A percentile compares a stretch with the other conserved stretches of the same genome.
Evolutionary conservation across 2,797 vertebrate genomes (phyloP).

Genomic region (Lateolabrax maculatus): DNA sequence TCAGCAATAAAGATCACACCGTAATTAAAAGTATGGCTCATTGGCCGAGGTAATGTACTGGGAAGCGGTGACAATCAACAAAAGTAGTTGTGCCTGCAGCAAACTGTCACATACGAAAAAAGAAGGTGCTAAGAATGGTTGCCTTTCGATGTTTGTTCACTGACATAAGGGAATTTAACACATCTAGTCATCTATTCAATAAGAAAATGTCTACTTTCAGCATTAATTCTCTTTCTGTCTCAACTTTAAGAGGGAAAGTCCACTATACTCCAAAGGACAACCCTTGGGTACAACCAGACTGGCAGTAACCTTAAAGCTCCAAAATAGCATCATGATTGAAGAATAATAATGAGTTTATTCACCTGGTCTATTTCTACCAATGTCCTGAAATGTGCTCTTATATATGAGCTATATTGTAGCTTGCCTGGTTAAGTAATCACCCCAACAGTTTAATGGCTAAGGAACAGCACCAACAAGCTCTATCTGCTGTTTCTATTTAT

Average conservation of each 20-base stretch:
- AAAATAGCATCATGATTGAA: slow-evolving; percentile 12
- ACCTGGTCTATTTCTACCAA: background rate
- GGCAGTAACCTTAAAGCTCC: slow-evolving; percentile 30
- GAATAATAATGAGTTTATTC: slow-evolving; percentile 29
- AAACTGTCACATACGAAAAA: slow-evolving; percentile 41
- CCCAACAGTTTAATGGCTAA: slow-evolving; percentile 24
- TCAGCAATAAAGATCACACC: slow-evolving; percentile 45
- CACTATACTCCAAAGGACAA: slow-evolving; percentile 6
- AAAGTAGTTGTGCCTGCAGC: slow-evolving; percentile 35
- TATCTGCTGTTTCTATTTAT: slow-evolving; percentile 51
- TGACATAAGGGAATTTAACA: slow-evolving; percentile 12
- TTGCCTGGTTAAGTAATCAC: slow-evolving; percentile 24
- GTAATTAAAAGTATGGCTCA: slow-evolving; percentile 52
- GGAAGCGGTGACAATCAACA: slow-evolving; percentile 34
- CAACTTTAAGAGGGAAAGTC: slow-evolving; percentile 14
- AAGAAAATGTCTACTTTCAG: slow-evolving; percentile 24
- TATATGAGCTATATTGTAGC: slow-evolving; percentile 4
- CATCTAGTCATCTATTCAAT: slow-evolving; percentile 23
- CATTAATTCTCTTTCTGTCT: slow-evolving; percentile 32
- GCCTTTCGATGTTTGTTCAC: slow-evolving; percentile 8
- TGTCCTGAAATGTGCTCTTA: background rate
- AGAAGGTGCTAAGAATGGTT: background rate
- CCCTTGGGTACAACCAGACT: slow-evolving; percentile 29
- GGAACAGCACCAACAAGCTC: slow-evolving; percentile 22
- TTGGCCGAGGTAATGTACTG: slow-evolving; percentile 41